phyloP scores from a whole-genome alignment of 2,113 vertebrate genomes.

The Prietella phreatophila region DNA sequence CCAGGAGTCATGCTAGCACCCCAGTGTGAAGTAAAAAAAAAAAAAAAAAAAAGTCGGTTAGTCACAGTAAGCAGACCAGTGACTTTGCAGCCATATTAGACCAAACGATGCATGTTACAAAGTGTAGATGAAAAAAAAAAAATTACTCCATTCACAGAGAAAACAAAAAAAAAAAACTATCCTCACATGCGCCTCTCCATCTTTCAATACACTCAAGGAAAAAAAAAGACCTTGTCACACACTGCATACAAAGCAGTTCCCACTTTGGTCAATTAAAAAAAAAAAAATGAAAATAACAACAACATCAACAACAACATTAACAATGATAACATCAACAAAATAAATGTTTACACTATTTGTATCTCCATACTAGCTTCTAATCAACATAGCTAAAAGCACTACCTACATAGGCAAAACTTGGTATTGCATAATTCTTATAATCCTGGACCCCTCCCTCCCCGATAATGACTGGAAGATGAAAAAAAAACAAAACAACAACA shows the following conservation, averaged over 20 bases:
- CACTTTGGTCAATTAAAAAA: constrained; percentile 97
- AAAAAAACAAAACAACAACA: constrained; percentile 60
- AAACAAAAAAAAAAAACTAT: constrained; percentile 79
- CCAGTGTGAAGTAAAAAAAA: constrained; percentile 81
- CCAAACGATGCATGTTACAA: constrained; percentile 81
- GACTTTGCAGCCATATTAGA: constrained; percentile 90
- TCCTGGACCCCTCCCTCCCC: constrained; percentile 92
- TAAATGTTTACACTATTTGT: constrained; percentile 80
- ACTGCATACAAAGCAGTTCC: constrained; percentile 99
- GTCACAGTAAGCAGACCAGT: constrained; percentile 93
- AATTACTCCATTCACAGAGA: constrained; percentile 71
- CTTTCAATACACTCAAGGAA: constrained; percentile 77
- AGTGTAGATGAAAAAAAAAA: constrained; percentile 74
- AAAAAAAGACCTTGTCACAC: constrained; percentile 88
- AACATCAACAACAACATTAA: constrained; percentile 69
- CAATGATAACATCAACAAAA: constrained; percentile 86
- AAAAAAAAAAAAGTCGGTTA: constrained; percentile 75
- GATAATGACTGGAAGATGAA: constrained; percentile 99
- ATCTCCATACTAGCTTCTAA: constrained; percentile 98
- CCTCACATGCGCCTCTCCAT: constrained; percentile 80
- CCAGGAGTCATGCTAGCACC: constrained; percentile 86
- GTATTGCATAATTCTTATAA: constrained; percentile 99
- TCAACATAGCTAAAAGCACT: constrained; percentile 99
- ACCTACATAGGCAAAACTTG: constrained; percentile 99
- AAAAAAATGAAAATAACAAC: constrained; percentile 73